Percentiles rank a stretch among this genome's conserved stretches.
Conservation (phyloP, 2,113 vertebrate genomes). For the Zapus hudsonius region DNA sequence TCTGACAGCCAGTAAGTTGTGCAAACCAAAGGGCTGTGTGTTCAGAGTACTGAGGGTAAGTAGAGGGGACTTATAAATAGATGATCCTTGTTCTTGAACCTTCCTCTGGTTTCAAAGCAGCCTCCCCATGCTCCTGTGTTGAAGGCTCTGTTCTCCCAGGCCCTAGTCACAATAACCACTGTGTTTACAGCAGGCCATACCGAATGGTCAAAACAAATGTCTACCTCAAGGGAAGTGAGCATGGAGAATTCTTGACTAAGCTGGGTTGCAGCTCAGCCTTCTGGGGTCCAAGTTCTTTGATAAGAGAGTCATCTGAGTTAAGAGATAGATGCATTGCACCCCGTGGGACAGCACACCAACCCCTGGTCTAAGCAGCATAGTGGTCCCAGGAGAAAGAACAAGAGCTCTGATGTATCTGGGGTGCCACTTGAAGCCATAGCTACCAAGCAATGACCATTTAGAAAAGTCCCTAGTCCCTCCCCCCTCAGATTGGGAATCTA, state of each 20-base stretch:
- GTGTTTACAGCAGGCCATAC: slow-evolving; percentile 23
- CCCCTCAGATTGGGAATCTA: slow-evolving; percentile 45
- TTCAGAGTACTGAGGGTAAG: slow-evolving; percentile 73
- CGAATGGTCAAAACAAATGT: slow-evolving; percentile 3
- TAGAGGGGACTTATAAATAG: slow-evolving; percentile 69
- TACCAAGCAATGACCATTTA: neutral
- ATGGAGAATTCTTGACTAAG: neutral
- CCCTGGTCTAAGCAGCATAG: neutral
- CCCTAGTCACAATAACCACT: slow-evolving; percentile 42
- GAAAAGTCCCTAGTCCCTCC: neutral
- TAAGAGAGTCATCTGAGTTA: neutral
- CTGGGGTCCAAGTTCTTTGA: neutral
- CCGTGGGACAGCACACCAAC: neutral
- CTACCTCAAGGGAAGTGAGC: slow-evolving; percentile 18
- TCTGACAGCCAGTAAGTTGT: slow-evolving; percentile 64
- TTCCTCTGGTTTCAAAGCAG: slow-evolving; percentile 40
- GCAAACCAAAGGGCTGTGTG: slow-evolving; percentile 63
- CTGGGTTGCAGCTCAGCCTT: neutral
- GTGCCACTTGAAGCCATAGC: neutral
- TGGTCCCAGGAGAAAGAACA: neutral
- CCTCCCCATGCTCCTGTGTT: neutral
- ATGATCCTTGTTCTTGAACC: neutral
- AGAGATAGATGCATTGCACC: neutral
- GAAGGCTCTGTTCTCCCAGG: slow-evolving; percentile 17
- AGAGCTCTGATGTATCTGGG: neutral